Base-by-base conservation (phyloP, 1,140 invertebrate species). In the Drosophila insularis region DNA sequence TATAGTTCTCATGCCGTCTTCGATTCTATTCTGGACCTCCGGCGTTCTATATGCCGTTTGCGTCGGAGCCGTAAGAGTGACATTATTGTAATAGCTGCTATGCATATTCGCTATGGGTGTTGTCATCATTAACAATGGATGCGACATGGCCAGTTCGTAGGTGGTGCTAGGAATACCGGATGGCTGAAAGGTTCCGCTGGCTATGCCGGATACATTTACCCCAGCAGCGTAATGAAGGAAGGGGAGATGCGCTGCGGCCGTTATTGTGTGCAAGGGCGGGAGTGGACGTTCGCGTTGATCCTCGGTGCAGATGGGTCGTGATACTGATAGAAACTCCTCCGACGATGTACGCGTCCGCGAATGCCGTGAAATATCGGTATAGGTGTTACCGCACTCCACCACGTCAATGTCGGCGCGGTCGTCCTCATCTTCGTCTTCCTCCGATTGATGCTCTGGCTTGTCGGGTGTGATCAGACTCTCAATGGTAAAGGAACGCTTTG, bases 391-490 rank as follows among this genome's bases (percentile, higher is more conserved):
- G 37, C 84, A 87, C 40, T 89, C 84, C 3, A 89, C 84, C 4
- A 89, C 84, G 74, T 89, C 84, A 3, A 89, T 89, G 46, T 79
- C 75, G 4, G 62, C 67, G 19, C 84, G 80, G 39, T 90, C 80
- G 23, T 82, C 74, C 21, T 78, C 74, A 35, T 84, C 78, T 13
- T 78, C 70, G 11, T 89, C 70, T 8, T 81, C 78, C 37, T 89
- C 80, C 2, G 71, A 85, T 1, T 68, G 69, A 6, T 77, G 67
- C 6, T 89, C 71, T 13, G 80, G 75, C 55, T 85, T 85, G 50
- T 96, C 95, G 0, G 95, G 95, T 19, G 95, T 96, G 53, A 98
- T 96, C 27, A 98, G 94, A 82, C 96, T 97, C 89, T 97, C 97
- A 81, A 98, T 98, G 17, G 96, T 98, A 86, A 96, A 97, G 1